A percentile compares a stretch with the other conserved stretches of the same genome.
Conservation (phyloP, 2,888 invertebrate genomes). For the Andrena camellia region DNA sequence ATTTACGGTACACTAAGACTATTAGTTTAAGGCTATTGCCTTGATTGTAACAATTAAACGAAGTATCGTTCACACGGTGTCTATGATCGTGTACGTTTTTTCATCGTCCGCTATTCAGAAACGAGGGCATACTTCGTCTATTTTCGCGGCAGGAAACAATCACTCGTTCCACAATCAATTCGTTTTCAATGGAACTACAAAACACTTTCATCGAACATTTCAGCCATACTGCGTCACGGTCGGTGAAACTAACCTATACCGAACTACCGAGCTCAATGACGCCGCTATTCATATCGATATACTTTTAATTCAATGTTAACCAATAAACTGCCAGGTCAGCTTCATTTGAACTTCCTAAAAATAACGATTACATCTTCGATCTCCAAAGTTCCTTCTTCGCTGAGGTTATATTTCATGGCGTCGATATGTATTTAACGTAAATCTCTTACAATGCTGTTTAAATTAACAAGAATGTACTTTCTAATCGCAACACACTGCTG, state of each 20-base stretch:
- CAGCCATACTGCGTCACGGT: conserved; percentile 15
- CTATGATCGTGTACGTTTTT: conserved; percentile 20
- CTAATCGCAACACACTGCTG: neutral
- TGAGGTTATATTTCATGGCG: neutral
- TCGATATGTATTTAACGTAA: conserved; percentile 5
- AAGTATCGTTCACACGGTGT: conserved; percentile 2
- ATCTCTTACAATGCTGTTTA: conserved; percentile 14
- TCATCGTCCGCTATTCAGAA: neutral
- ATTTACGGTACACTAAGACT: conserved; percentile 41
- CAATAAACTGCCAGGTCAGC: conserved; percentile 47
- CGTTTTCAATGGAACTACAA: neutral
- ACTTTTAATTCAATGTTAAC: conserved; percentile 28
- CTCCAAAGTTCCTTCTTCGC: conserved; percentile 27
- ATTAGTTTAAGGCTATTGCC: conserved; percentile 51
- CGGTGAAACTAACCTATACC: neutral
- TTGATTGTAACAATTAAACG: conserved; percentile 23
- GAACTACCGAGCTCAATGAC: neutral
- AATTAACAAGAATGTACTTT: conserved; percentile 30
- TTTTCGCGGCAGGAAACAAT: conserved; percentile 5
- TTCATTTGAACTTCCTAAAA: conserved; percentile 11
- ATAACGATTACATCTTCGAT: conserved; percentile 16
- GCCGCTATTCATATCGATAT: neutral
- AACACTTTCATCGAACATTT: conserved; percentile 1
- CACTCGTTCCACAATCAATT: conserved; percentile 1
- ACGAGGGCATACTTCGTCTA: conserved; percentile 39